Evolutionary conservation across 2,113 vertebrate genomes (phyloP), one percentile per base, ranked within the genome.

Genomic region (Chascanopsetta lugubris): DNA sequence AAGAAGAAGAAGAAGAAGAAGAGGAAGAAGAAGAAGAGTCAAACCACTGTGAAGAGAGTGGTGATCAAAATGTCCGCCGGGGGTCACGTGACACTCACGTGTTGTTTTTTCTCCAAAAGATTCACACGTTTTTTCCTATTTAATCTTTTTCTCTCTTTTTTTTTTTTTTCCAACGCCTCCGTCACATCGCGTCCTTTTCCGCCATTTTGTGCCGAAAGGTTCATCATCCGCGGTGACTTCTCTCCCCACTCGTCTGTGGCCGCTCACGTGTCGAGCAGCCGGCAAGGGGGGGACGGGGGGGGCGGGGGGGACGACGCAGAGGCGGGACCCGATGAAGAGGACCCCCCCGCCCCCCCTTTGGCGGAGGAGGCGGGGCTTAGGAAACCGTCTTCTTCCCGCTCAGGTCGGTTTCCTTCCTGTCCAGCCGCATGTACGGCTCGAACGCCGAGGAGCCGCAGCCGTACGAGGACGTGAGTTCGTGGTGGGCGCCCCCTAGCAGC

Each of bases 391-490:
- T 95, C 89, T 93, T 94, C 75, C 86, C 90, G 2, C 89, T 73
- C 21, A 91, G 36, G 38, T 92, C 88, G n/a, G 17, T 73, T 54
- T 89, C 94, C 75, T 94, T 94, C 87, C 90, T 89, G 56, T 95
- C 94, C 82, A 94, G 92, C 68, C 93, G 89, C 50, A 89, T 92
- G 89, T 96, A 97, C 66, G 96, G 97, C 90, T 96, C 95, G 3
- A 99, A 99, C 0, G 97, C 96, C 0, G 95, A 98, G 1, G 90
- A 89, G 2, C 94, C 93, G 43, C 95, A 94, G 76, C 94, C 91
- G 5, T 93, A 95, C 1, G 86, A 10, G 0, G 90, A 77, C 0
- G 93, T 92, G 50, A 94, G 89, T 73, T 96, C 95, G 0, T 93
- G 94, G 4, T 93, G 94, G 5, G 91, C 80, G 12, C 87, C 69